Percentiles rank a stretch among this genome's conserved stretches.
phyloP scores from a whole-genome alignment of 2,113 vertebrate genomes.

The Cryptomyrus ogoouensis region DNA sequence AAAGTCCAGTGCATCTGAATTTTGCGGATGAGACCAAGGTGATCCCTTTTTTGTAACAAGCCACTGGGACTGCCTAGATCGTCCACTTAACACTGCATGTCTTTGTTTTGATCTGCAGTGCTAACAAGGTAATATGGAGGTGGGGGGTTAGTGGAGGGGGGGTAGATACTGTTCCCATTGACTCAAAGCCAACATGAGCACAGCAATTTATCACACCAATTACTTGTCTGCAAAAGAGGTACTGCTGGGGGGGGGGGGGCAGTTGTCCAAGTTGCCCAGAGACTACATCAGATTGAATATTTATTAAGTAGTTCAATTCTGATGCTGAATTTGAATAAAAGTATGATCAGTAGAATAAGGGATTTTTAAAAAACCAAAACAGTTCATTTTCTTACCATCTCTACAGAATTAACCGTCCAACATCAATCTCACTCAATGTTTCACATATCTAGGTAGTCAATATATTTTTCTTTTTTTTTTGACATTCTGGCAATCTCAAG shows the following conservation, averaged over 20 bases:
- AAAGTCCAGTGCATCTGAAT: not conserved
- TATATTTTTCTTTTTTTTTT: not conserved
- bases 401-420: not conserved
- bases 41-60: not conserved
- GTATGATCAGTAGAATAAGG: not conserved
- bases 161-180: not conserved
- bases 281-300: not conserved
- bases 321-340: not conserved
- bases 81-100: not conserved
- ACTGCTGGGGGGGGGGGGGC: not conserved
- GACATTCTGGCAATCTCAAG: not conserved
- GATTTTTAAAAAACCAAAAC: not conserved
- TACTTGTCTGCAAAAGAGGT: not conserved
- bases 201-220: constrained; percentile 1
- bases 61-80: not conserved
- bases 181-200: not conserved
- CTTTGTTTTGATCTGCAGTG: not conserved
- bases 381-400: not conserved
- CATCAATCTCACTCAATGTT: not conserved
- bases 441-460: not conserved
- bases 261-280: not conserved
- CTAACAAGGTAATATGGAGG: not conserved
- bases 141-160: not conserved
- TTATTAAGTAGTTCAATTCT: not conserved
- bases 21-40: not conserved